Conservation (phyloP, 2,888 invertebrate genomes). For the Aspidiotus destructor region DNA sequence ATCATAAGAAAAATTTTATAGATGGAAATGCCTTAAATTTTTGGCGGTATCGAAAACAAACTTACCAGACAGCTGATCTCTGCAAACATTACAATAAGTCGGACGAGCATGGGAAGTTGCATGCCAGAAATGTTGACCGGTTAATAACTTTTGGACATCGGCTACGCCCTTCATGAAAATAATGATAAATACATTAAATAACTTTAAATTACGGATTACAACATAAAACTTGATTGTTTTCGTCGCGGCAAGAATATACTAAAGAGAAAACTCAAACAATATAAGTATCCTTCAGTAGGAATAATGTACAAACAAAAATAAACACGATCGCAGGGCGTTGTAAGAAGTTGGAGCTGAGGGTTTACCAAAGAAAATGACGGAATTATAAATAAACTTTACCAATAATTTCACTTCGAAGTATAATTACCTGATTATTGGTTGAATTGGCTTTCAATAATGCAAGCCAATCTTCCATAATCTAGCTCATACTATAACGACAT, state of each 20-base stretch:
- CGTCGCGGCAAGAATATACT: too few relatives aligned
- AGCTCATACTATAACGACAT: constrained; percentile 13
- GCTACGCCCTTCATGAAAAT: constrained; percentile 35
- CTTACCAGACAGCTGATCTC: constrained; percentile 70
- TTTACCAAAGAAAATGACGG: neutral
- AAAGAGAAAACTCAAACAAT: too few relatives aligned
- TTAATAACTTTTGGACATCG: constrained; percentile 57
- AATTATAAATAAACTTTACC: neutral
- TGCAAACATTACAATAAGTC: constrained; percentile 93
- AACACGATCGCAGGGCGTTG: neutral
- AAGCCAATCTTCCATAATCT: constrained; percentile 80
- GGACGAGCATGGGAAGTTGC: constrained; percentile 89
- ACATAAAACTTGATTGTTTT: too few relatives aligned
- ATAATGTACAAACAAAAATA: neutral
- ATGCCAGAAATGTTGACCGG: constrained; percentile 71
- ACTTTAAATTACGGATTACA: too few relatives aligned
- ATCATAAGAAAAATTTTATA: constrained; percentile 37
- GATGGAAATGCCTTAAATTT: neutral
- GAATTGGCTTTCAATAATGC: constrained; percentile 66
- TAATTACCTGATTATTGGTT: constrained; percentile 42
- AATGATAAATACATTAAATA: too few relatives aligned
- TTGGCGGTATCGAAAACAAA: constrained; percentile 14
- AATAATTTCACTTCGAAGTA: neutral
- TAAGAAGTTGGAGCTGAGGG: neutral
- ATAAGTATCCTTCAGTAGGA: too few relatives aligned